Percentiles rank a stretch among this genome's conserved stretches.
phyloP scores from a whole-genome alignment of 2,797 vertebrate species.

The Aratinga solstitialis region DNA sequence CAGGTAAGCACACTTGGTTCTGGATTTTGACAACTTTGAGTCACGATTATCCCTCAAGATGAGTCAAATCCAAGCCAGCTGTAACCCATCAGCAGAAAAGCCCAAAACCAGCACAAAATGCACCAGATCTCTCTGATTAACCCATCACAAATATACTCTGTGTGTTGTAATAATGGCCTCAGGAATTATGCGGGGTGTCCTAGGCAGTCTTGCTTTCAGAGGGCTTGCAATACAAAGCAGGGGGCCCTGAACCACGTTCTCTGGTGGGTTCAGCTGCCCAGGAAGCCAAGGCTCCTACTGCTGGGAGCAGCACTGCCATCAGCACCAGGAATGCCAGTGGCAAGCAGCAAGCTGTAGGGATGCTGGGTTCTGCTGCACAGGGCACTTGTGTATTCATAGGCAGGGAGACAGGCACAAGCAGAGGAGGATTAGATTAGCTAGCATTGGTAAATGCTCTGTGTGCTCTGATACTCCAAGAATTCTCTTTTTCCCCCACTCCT shows the following conservation, averaged over 20 bases:
- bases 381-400: neutral
- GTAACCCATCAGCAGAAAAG: neutral
- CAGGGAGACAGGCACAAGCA: accelerated
- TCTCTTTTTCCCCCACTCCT: neutral
- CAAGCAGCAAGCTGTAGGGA: neutral
- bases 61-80: neutral
- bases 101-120: neutral
- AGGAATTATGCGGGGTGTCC: accelerated
- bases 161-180: accelerated
- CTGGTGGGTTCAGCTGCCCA: neutral
- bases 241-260: neutral
- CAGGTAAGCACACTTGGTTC: neutral
- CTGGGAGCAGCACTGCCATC: neutral
- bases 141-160: neutral
- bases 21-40: neutral
- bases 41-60: neutral
- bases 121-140: neutral
- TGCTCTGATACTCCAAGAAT: conserved; percentile 5
- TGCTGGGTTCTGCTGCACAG: neutral
- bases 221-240: neutral
- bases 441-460: neutral
- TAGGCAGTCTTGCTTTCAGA: neutral
- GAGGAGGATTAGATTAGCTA: neutral
- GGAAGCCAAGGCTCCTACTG: neutral
- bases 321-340: neutral